Evolutionary conservation across 2,113 vertebrate genomes (phyloP), one percentile per base, ranked within the genome.

Genomic region (Candoia aspera): DNA sequence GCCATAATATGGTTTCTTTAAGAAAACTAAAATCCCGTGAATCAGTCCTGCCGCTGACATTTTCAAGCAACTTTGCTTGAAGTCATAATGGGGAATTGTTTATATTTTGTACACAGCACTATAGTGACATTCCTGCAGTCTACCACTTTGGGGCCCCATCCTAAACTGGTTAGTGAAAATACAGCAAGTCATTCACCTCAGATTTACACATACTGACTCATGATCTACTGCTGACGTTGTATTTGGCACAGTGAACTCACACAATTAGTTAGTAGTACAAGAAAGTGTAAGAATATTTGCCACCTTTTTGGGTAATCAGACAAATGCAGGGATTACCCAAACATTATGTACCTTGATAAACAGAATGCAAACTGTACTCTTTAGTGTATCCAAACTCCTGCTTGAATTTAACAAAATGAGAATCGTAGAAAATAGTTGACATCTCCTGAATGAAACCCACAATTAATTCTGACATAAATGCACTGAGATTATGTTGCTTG

Each of bases 391-490:
- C 73, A 92, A 96, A 84, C 87, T 5, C 55, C 96, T 95, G 86
- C 64, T 15, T 87, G 68, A 54, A 93, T 93, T 87, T 95, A 94
- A 95, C 90, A 96, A 94, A 94, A 95, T 58, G 90, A 93, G 94
- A 95, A 94, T 94, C 49, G 89, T 64, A 90, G 84, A 95, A 90
- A 96, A 94, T 93, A 90, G 89, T 93, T 37, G 90, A 91, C 4
- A 91, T 42, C 92, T 89, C 89, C 94, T 79, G 93, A 96, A 29
- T 92, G 83, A 96, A 97, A 95, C 21, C 1, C 92, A 84, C 8
- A 94, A 95, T 97, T 95, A 96, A 95, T 92, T 59, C 91, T 94
- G 91, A 49, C 54, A 93, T 93, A 90, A 46, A 91, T 93, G 95
- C 95, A 94, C 87, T 95, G 95, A 95, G 60, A 6, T 53, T 94